Base-by-base conservation (phyloP, 2,888 invertebrate genomes). In the Serrognathus titanus region DNA sequence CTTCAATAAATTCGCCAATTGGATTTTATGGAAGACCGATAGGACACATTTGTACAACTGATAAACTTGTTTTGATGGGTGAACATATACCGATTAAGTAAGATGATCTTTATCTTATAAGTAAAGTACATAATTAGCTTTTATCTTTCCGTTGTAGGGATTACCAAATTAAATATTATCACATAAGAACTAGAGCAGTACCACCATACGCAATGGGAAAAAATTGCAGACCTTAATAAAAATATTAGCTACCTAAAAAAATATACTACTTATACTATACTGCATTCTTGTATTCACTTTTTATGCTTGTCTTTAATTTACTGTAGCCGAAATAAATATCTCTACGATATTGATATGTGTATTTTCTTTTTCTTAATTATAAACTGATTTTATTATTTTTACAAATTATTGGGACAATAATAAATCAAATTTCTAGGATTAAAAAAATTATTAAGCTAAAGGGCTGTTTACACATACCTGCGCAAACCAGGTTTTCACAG, bases 1-100 rank as follows among this genome's bases (percentile, higher is more conserved):
- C 85, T 67, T 85, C 86, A 0, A 83, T 84, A 40, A 71, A 55
- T 3, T 79, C 78, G 0, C 62, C 75, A 0, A 56, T 69, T 0
- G 85, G 84, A 0, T 86, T 86, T 70, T 86, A 83, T 72, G 83
- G 78, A 0, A 79, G 74, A 4, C 76, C 75, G 38, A n/a, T 24
- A 86, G 86, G 61, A 67, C 67, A 16, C 55, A 40, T 20, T 58
- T 46, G 51, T 13, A 55, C 20, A 9, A 13, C 6, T 24, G 9
- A 13, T 9, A 47, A 46, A 11, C 31, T 20, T 9, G 53, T 60
- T 40, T 9, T 63, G 12, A 60, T 62, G 58, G 60, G 62, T 2
- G 39, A 57, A 20, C 37, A 48, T 47, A 20, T 41, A 38, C 35
- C 57, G 10, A 3, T 16, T 40, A 56, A 10, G 51, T 52, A 58